phyloP scores from a whole-genome alignment of 1,140 invertebrate species.

The Orius insidiosus region DNA sequence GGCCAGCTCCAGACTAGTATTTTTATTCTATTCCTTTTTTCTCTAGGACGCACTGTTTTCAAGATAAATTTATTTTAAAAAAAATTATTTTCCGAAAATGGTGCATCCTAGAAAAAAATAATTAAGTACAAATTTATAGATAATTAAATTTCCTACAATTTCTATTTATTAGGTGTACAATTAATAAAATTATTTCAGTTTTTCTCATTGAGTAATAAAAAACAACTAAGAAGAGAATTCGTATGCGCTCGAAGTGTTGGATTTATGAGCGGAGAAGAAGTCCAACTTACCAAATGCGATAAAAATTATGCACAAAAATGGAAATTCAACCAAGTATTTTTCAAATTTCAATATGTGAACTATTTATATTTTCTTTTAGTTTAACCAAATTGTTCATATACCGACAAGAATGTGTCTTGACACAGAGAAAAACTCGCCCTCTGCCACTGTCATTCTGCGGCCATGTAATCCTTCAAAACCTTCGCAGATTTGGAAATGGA shows the following conservation, averaged over 20 bases:
- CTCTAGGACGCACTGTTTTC: not conserved
- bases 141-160: too few species aligned
- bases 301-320: slow-evolving; percentile 22
- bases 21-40: too few species aligned
- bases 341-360: too few species aligned
- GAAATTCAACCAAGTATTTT: slow-evolving; percentile 19
- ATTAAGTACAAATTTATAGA: too few species aligned
- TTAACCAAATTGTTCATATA: too few species aligned
- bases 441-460: too few species aligned
- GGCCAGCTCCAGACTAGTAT: too few species aligned
- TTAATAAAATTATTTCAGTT: slow-evolving; percentile 34
- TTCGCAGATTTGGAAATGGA: too few species aligned
- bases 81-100: not conserved
- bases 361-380: too few species aligned
- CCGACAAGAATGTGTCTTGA: too few species aligned
- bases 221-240: slow-evolving; percentile 58
- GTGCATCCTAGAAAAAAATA: not conserved
- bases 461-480: too few species aligned
- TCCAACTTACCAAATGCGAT: not conserved
- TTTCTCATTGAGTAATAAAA: slow-evolving; percentile 49
- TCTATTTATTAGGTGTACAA: slow-evolving; percentile 1
- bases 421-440: too few species aligned
- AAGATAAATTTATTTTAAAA: not conserved
- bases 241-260: slow-evolving; percentile 40
- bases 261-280: slow-evolving; percentile 15